Evolutionary conservation across 1,140 invertebrate species (phyloP), one percentile per base, ranked within the genome.

Genomic region (Cydia fagiglandana): DNA sequence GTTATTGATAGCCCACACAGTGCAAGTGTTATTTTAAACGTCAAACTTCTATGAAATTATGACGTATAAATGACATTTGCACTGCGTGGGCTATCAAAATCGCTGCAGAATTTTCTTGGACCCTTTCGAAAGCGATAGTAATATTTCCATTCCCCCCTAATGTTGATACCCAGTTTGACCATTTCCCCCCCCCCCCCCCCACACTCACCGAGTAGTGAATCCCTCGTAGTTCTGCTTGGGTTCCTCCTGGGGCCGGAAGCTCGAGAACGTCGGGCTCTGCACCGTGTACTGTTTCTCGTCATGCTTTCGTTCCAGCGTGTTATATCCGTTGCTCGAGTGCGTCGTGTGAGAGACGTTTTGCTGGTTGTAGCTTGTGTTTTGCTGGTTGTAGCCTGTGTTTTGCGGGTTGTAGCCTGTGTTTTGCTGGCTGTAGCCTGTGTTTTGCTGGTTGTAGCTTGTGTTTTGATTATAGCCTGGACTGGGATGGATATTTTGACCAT

Each of bases 131-230:
- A 45, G 10, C 9, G 10, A 0, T 45, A 20, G 56, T n/a, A 61
- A 61, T 24, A 61, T 61, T 24, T 24, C 56, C 56, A 61, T 24
- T 17, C 17, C n/a, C 3, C n/a, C 53, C 53, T 13, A 56, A 10
- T n/a, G 2, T 15, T n/a, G 13, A 15, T 15, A 13, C 47, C 13
- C 47, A 50, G 38, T 38, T 15, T 50, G n/a, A n/a, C 15, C 15
- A 6, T 9, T 24, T 10, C 10, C 2, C 2, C 64, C 24, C 10
- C 13, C 81, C 90, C 93, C 80, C 10, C 2, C 2, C 64, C 24
- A 15, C 13, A 81, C 90, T 93, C 80, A 95, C 94, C 94, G 94
- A 76, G 94, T 94, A 4, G 94, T 94, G 83, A 94, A 95, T 17
- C 94, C 94, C 77, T 95, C 94, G 81, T 94, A 94, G 78, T 90